Base-by-base conservation (phyloP, 2,113 vertebrate species). In the Urocolius indicus region DNA sequence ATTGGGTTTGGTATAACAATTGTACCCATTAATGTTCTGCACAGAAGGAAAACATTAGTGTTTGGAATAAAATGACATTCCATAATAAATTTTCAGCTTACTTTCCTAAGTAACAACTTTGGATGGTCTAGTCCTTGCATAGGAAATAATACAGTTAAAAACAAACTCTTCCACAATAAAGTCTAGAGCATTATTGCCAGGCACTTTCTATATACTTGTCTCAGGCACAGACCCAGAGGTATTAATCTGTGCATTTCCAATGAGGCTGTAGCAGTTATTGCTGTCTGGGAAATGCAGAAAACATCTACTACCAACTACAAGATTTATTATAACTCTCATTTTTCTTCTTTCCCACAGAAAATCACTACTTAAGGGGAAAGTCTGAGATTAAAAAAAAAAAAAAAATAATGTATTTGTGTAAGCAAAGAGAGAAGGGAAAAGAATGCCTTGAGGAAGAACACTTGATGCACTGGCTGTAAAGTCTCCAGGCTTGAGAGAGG, bases 331-430 rank as follows among this genome's bases (percentile, higher is more conserved):
- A 79, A 52, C 20, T 62, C 52, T 89, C 8, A 0, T 21, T 75
- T 86, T 76, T 46, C 13, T 66, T 36, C 51, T 32, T 36, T 80
- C 75, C 30, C 71, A 79, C 8, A 20, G 52, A 72, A 87, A 94
- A 83, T 21, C 34, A 73, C 23, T 69, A 45, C 43, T 73, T 68
- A 48, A 62, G 48, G 20, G 34, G 13, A 57, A 91, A 65, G 15
- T 26, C 36, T 48, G 10, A 36, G 22, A 17, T n/a, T n/a, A n/a
- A n/a, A n/a, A n/a, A n/a, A n/a, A n/a, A 9, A 21, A 13, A 29
- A 27, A 48, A 45, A 55, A 7, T 0, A 8, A 29, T 12, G 12
- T 0, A 0, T 7, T 32, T 91, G 57, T 8, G 0, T 30, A 57
- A 45, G 45, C 32, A 67, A 49, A 45, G 27, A 36, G 20, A 32